Evolutionary conservation across 2,888 invertebrate genomes (phyloP), one percentile per base, ranked within the genome.

Genomic region (Pterostichus niger): DNA sequence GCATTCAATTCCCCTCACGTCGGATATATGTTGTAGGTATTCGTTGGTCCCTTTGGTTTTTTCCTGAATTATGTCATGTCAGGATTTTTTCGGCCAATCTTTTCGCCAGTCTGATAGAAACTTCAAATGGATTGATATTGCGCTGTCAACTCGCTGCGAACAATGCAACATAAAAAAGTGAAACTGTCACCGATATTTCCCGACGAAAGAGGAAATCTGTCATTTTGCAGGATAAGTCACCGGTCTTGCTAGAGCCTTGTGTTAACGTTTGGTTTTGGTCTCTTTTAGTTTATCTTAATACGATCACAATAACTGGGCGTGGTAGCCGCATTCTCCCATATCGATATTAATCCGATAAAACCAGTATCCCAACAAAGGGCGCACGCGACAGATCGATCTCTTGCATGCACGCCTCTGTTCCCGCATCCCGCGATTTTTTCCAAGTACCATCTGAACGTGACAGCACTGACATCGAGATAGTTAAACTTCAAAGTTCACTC

Each of bases 31-130:
- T 17, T 56, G 15, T 17, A 56, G 17, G 56, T 17, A 49, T 61
- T 61, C 68, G 31, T 35, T 64, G n/a, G 5, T 68, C 44, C 40
- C 15, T 44, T 15, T 35, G 31, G 10, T 80, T 64, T 64, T 64
- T 31, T 64, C 17, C 44, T 71, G 68, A 81, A 71, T 81, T 71
- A 71, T 73, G 73, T 81, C 81, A 81, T 81, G 56, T 73, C 71
- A 73, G 71, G 33, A 31, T 73, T 81, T 81, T 80, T 71, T 71
- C 15, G 68, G 44, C 56, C 68, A 71, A 71, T 81, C 64, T 68
- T 80, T 71, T 81, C 52, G 56, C 73, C 56, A 54, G 73, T 78
- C 52, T 81, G 81, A 81, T 81, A 81, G 81, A 81, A 81, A 81
- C 73, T 81, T 81, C 81, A 71, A 40, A 64, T 73, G 56, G 73